These are phyloP conservation scores for Homarus americanus DNA, from an alignment of 1,140 invertebrate genomes.

Conservation along the genomic window DNA sequence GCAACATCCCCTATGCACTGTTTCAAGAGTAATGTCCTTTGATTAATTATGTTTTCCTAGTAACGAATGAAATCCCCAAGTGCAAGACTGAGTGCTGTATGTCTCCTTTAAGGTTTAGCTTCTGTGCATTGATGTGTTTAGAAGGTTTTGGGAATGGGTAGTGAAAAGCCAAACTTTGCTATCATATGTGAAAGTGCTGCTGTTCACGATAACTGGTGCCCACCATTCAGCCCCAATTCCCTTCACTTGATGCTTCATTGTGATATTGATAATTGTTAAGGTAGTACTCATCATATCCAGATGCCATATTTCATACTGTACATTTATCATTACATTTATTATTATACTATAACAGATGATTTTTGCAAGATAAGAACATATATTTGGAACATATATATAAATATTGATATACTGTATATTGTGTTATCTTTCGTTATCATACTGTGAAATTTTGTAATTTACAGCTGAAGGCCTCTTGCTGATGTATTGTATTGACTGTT, in stretches of 20 bases:
- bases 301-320: constrained; percentile 69
- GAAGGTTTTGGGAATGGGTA: constrained; percentile 8
- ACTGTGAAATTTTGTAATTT: constrained; percentile 62
- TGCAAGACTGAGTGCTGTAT: background rate
- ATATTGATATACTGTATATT: constrained; percentile 66
- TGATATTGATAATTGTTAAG: constrained; percentile 59
- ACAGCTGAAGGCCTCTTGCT: constrained; percentile 63
- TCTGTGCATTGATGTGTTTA: constrained; percentile 9
- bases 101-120: background rate
- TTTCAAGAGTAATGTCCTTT: background rate
- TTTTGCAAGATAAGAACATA: constrained; percentile 47
- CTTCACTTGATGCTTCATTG: constrained; percentile 52
- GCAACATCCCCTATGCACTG: background rate
- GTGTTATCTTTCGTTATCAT: constrained; percentile 60
- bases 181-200: background rate
- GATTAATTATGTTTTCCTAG: background rate
- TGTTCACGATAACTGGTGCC: background rate
- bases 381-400: constrained; percentile 50
- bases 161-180: constrained; percentile 4
- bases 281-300: constrained; percentile 34
- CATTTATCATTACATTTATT: constrained; percentile 71
- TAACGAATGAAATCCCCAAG: background rate
- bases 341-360: constrained; percentile 13
- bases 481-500: constrained; percentile 64
- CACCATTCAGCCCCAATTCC: background rate